Evolutionary conservation across 1,140 invertebrate species (phyloP).

Genomic region (Drosophila ironensis): DNA sequence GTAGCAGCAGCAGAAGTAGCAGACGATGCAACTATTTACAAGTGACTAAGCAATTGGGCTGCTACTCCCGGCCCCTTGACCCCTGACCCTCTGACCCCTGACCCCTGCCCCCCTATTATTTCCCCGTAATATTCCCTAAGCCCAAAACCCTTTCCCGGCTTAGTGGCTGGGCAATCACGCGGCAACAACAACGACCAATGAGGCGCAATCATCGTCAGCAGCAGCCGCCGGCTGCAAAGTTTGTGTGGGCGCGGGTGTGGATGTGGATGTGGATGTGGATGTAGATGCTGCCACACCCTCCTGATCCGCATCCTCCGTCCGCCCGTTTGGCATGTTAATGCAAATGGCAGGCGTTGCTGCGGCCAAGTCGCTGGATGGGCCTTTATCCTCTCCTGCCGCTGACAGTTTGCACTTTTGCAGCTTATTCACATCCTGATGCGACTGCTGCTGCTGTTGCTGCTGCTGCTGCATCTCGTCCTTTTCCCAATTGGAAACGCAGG

Average conservation of each 20-base stretch:
- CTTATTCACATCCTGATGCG: slow-evolving; percentile 35
- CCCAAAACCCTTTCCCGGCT: neutral
- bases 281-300: too few relatives aligned
- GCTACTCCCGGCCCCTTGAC: neutral
- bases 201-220: slow-evolving; percentile 71
- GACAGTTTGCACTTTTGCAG: slow-evolving; percentile 78
- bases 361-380: slow-evolving; percentile 28
- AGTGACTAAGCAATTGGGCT: slow-evolving; percentile 60
- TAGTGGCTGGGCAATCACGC: slow-evolving; percentile 69
- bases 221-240: slow-evolving; percentile 68
- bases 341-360: slow-evolving; percentile 62
- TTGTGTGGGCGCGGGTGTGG: slow-evolving; percentile 35
- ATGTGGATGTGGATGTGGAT: too few relatives aligned
- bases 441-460: slow-evolving; percentile 1
- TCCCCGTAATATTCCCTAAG: neutral
- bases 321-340: slow-evolving; percentile 72
- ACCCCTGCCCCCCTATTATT: slow-evolving; percentile 3
- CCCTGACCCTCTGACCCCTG: neutral
- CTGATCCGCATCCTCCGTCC: slow-evolving; percentile 2
- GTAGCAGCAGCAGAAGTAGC: too few relatives aligned
- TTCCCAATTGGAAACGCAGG: slow-evolving; percentile 67
- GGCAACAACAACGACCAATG: slow-evolving; percentile 76
- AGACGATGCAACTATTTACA: slow-evolving; percentile 63
- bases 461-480: slow-evolving; percentile 63
- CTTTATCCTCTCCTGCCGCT: slow-evolving; percentile 55